Percentiles rank a stretch among this genome's conserved stretches.
These are phyloP conservation scores for Meandrina meandrites DNA, from an alignment of 92 coral and sea anemone genomes.

Conservation along the genomic window DNA sequence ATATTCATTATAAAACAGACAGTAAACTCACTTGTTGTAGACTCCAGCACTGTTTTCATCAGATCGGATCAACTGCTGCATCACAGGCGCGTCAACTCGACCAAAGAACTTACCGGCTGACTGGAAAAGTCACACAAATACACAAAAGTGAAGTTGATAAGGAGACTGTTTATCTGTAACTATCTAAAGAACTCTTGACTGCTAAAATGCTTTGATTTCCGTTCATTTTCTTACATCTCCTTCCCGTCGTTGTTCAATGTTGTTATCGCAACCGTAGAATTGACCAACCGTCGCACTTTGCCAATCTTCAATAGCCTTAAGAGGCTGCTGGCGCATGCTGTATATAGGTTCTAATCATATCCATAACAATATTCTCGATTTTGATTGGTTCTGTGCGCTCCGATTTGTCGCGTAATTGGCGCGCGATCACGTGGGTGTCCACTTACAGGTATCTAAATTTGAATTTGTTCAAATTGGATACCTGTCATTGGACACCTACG, in stretches of 20 bases:
- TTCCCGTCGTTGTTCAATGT: not conserved
- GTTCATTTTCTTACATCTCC: not conserved
- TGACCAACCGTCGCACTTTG: too few relatives aligned
- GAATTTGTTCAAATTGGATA: too few relatives aligned
- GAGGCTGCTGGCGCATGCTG: too few relatives aligned
- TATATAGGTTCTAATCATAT: too few relatives aligned
- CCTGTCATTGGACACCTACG: too few relatives aligned
- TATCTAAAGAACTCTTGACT: not conserved
- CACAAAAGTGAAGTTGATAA: not conserved
- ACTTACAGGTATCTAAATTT: too few relatives aligned
- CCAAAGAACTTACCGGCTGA: constrained; percentile 95
- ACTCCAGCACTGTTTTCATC: constrained; percentile 48
- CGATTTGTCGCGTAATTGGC: too few relatives aligned
- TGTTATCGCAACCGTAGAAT: too few relatives aligned
- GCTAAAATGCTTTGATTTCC: not conserved
- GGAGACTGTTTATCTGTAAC: not conserved
- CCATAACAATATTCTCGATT: too few relatives aligned
- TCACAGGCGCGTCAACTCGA: constrained; percentile 77
- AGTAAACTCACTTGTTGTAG: constrained; percentile 60
- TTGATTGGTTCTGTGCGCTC: too few relatives aligned
- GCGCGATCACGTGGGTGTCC: too few relatives aligned
- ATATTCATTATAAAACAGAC: not conserved
- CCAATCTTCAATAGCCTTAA: too few relatives aligned
- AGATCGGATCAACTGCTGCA: constrained; percentile 63
- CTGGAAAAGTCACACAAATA: constrained; percentile 40